Conservation (phyloP, 1,140 invertebrate genomes). For the Steinernema feltiae region DNA sequence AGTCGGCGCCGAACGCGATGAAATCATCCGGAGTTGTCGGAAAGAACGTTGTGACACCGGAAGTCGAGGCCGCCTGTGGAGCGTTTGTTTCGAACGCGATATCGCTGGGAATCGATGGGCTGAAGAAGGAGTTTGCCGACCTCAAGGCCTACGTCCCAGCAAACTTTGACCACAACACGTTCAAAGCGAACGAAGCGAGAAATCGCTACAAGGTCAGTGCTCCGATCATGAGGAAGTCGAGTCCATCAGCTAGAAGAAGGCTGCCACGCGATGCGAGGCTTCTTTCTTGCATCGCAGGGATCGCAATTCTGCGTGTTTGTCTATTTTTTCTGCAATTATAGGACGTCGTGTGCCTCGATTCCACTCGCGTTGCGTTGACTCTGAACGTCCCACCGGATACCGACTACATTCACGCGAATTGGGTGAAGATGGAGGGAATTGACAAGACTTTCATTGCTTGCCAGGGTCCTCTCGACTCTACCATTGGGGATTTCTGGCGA, state of each 20-base stretch:
- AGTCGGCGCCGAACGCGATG: no score
- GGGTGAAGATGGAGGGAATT: slow-evolving; percentile 21
- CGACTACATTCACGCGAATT: slow-evolving; percentile 36
- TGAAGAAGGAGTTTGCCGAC: not conserved
- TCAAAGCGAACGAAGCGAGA: slow-evolving; percentile 26
- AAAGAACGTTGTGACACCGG: not conserved
- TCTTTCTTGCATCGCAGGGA: no score
- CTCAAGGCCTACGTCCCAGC: not conserved
- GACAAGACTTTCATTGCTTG: slow-evolving; percentile 59
- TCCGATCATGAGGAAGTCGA: no score
- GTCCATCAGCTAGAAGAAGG: no score
- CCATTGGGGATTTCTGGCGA: slow-evolving; percentile 79
- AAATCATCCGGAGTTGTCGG: not conserved
- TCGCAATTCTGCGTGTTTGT: no score
- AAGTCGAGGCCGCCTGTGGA: not conserved
- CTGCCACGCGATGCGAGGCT: no score
- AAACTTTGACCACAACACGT: not conserved
- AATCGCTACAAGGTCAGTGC: slow-evolving; percentile 45
- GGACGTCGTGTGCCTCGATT: slow-evolving; percentile 35
- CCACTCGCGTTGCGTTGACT: slow-evolving; percentile 25
- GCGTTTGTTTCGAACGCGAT: not conserved
- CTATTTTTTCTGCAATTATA: no score
- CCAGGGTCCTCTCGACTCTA: slow-evolving; percentile 77
- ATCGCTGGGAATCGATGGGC: not conserved
- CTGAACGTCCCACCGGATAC: slow-evolving; percentile 33